Base-by-base conservation (phyloP, 2,888 invertebrate species). In the Drosophila falleni region DNA sequence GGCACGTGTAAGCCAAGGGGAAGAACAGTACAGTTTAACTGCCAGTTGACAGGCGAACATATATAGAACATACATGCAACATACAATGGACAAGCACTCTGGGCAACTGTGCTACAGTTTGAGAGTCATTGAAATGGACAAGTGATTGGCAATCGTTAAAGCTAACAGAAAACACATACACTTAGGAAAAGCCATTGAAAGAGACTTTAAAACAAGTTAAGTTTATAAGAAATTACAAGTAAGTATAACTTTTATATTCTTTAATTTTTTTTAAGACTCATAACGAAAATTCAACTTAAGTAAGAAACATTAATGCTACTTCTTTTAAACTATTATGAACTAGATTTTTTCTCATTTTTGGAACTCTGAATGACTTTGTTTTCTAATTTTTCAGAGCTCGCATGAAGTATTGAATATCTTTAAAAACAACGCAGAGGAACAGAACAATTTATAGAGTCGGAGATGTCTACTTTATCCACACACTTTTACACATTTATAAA, bases 31-130 rank as follows among this genome's bases (percentile, higher is more conserved):
- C 79, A 46, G 67, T 72, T 78, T 85, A 83, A 83, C 76, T 75
- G 87, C 68, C 82, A 63, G 63, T 79, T 85, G 73, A 68, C 82
- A 87, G 85, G 55, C 63, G 11, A 44, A 23, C 44, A 23, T 15
- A 37, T 19, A 46, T 42, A 44, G 29, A 49, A 33, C 31, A 35
- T 35, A 44, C 50, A 46, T 42, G 39, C 23, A 49, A 33, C 31
- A 35, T 35, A 44, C 50, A 49, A 47, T 33, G 47, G 50, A 54
- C 31, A 31, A 33, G 49, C 41, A 37, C 55, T 31, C 23, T 62
- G 39, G 49, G 41, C 49, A 50, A 51, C 53, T 72, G 55, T 39
- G 41, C 29, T 49, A 60, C 71, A 71, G 51, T 74, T 63, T 62
- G 54, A 55, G 33, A 62, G 66, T 35, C 81, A 74, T 71, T 78